A percentile compares a stretch with the other conserved stretches of the same genome.
These are phyloP conservation scores for Plebejus melissa DNA, from an alignment of 2,888 invertebrate species.

Conservation along the genomic window DNA sequence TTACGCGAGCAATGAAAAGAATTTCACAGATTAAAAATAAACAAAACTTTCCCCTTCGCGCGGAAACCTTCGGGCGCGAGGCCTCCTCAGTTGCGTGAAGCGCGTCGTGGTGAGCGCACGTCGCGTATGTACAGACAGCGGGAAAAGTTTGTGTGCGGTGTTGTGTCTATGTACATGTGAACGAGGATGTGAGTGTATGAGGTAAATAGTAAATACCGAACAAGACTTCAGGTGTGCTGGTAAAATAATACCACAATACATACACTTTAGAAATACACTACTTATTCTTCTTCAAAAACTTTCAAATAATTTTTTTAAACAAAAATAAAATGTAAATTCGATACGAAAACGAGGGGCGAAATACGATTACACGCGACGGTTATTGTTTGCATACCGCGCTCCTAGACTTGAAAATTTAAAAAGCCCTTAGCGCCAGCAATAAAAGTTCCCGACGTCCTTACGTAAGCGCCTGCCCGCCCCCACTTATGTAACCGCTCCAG, in stretches of 20 bases:
- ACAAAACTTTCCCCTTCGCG: conserved; percentile 42
- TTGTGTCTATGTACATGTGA: conserved; percentile 51
- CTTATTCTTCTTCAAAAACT: background rate
- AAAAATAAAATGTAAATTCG: background rate
- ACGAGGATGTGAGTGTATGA: conserved; percentile 52
- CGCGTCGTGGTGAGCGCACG: conserved; percentile 56
- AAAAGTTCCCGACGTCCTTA: conserved; percentile 55
- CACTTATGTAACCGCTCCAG: conserved; percentile 69
- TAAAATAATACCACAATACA: background rate
- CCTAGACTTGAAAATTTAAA: conserved; percentile 32
- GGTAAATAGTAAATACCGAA: conserved; percentile 55
- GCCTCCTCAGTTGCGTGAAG: conserved; percentile 60
- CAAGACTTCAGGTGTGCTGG: background rate
- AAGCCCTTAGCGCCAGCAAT: conserved; percentile 39
- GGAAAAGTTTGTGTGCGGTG: conserved; percentile 35
- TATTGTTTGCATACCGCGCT: conserved; percentile 3
- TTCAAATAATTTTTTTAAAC: background rate
- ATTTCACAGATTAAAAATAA: conserved; percentile 38
- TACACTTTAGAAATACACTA: background rate
- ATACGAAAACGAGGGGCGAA: background rate
- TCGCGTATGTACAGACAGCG: conserved; percentile 31
- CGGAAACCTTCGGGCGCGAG: conserved; percentile 61
- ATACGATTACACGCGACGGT: background rate
- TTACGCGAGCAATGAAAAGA: conserved; percentile 37
- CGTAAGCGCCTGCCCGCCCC: conserved; percentile 67